These are phyloP conservation scores for Rhodeus uyekii DNA, from an alignment of 2,797 vertebrate species.

Conservation along the genomic window DNA sequence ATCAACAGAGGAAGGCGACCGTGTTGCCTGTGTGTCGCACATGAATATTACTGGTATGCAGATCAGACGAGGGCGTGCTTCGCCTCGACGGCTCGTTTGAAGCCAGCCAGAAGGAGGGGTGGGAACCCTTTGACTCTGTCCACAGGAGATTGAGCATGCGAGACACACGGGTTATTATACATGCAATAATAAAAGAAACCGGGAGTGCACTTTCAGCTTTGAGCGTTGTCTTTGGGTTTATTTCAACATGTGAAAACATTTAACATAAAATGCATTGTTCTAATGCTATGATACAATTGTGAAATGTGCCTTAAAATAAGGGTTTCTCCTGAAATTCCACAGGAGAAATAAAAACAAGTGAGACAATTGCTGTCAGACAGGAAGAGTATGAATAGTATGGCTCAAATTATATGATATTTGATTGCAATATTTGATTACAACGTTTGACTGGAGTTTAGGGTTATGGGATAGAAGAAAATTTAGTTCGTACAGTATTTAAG, in stretches of 20 bases:
- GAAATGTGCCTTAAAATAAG: background rate
- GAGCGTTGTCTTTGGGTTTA: conserved; percentile 5
- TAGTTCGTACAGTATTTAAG: background rate
- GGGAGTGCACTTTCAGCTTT: conserved; percentile 14
- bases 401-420: background rate
- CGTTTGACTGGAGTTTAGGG: background rate
- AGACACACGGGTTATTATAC: conserved; percentile 28
- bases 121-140: conserved; percentile 47
- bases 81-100: conserved; percentile 27
- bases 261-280: background rate
- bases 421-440: no score
- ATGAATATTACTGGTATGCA: conserved; percentile 42
- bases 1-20: conserved; percentile 20
- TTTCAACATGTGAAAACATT: background rate
- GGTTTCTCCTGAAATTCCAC: background rate
- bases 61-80: conserved; percentile 36
- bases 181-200: background rate
- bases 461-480: background rate
- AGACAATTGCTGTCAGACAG: background rate
- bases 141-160: conserved; percentile 39
- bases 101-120: conserved; percentile 35
- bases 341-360: background rate
- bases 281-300: background rate
- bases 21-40: conserved; percentile 6
- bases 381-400: background rate